phyloP scores from a whole-genome alignment of 2,797 vertebrate species.

The Carcharodon carcharias region DNA sequence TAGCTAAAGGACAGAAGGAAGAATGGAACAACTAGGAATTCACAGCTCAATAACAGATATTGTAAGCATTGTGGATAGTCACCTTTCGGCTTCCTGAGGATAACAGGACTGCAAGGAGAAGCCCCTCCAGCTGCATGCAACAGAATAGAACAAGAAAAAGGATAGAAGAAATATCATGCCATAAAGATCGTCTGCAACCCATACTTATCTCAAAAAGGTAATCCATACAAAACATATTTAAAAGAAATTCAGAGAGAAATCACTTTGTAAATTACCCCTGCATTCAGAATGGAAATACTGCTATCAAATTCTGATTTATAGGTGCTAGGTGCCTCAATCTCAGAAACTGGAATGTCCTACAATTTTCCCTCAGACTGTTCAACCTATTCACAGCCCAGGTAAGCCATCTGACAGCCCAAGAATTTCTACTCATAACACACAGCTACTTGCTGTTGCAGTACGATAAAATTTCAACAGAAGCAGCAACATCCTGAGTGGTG shows the following conservation, averaged over 20 bases:
- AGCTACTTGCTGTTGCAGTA: not conserved
- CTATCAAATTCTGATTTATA: not conserved
- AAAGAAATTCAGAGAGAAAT: not conserved
- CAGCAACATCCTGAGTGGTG: not conserved
- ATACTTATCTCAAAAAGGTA: not conserved
- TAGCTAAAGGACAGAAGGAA: not conserved
- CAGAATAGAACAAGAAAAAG: slow-evolving; percentile 67
- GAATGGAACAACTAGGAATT: not conserved
- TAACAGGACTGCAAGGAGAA: slow-evolving; percentile 90
- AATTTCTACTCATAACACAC: no score
- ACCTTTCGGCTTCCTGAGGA: slow-evolving; percentile 96
- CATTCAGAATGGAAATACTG: not conserved
- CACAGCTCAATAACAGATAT: not conserved
- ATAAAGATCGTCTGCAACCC: not conserved
- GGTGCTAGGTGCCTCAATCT: not conserved
- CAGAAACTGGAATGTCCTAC: not conserved
- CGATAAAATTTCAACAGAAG: not conserved
- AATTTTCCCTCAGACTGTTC: not conserved
- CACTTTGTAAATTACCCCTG: not conserved
- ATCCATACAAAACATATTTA: not conserved
- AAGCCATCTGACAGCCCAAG: not conserved
- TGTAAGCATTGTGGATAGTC: slow-evolving; percentile 57
- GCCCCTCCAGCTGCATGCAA: slow-evolving; percentile 82
- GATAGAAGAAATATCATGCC: slow-evolving; percentile 47
- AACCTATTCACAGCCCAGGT: not conserved